A percentile compares a stretch with the other conserved stretches of the same genome.
Conservation (phyloP, 1,140 invertebrate species). For the Euborellia annulipes region DNA sequence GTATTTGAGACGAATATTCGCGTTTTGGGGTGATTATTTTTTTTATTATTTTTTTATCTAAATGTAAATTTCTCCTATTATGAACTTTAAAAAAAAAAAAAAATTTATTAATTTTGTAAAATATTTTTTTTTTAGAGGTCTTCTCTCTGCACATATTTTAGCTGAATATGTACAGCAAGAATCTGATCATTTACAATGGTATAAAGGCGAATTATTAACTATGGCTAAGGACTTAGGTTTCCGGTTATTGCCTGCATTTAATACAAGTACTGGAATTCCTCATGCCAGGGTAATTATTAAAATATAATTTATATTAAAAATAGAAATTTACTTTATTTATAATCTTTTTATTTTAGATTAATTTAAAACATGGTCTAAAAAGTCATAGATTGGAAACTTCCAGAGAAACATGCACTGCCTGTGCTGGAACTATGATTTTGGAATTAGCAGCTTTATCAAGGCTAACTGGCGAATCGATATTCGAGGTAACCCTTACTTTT, state of each 20-base stretch:
- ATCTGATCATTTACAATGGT: conserved; percentile 71
- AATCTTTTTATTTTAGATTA: conserved; percentile 45
- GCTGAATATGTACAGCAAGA: conserved; percentile 64
- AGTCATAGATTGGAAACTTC: conserved; percentile 54
- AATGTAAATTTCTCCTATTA: no score
- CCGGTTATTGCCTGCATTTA: conserved; percentile 87
- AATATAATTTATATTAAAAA: conserved; percentile 1
- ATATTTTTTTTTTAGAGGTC: conserved; percentile 44
- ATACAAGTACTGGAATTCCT: conserved; percentile 91
- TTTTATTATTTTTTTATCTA: no score
- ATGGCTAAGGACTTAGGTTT: conserved; percentile 88
- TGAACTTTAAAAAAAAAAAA: no score
- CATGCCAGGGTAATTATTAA: conserved; percentile 61
- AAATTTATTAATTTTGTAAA: no score
- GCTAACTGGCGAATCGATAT: conserved; percentile 80
- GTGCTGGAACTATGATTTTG: conserved; percentile 95
- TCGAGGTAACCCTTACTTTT: conserved; percentile 44
- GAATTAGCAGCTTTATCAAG: conserved; percentile 93
- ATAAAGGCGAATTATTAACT: conserved; percentile 71
- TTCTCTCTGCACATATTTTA: conserved; percentile 85
- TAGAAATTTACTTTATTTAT: conserved; percentile 4
- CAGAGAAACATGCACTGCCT: conserved; percentile 89
- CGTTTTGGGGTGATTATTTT: conserved; percentile 69
- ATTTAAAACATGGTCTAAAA: conserved; percentile 77
- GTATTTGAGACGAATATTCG: conserved; percentile 98